Percentiles rank a stretch among this genome's conserved stretches.
Evolutionary conservation across 2,888 invertebrate genomes (phyloP).

Genomic region (Marronus borbonicus): DNA sequence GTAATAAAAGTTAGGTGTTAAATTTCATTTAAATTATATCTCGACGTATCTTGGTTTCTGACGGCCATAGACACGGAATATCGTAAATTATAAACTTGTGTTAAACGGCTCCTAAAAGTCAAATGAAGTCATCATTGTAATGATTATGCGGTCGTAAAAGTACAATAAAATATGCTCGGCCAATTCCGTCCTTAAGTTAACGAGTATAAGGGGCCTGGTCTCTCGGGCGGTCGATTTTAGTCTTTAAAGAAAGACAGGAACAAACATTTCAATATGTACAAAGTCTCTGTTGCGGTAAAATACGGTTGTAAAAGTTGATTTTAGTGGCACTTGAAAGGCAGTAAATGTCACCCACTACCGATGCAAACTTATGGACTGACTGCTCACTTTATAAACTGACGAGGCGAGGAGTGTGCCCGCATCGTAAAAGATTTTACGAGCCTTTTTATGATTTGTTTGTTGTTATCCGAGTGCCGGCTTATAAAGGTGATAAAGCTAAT

Average conservation of each 20-base stretch:
- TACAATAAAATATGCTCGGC: conserved; percentile 66
- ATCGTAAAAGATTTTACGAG: conserved; percentile 63
- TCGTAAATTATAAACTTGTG: conserved; percentile 52
- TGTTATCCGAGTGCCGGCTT: conserved; percentile 51
- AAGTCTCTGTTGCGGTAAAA: conserved; percentile 60
- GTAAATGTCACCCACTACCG: conserved; percentile 73
- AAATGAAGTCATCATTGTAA: conserved; percentile 67
- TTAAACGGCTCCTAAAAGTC: conserved; percentile 59
- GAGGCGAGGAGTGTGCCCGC: conserved; percentile 59
- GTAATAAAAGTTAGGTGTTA: conserved; percentile 50
- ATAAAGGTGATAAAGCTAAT: conserved; percentile 48
- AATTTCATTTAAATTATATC: conserved; percentile 48
- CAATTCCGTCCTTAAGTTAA: conserved; percentile 62
- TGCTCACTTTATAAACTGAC: conserved; percentile 64
- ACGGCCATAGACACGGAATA: conserved; percentile 51
- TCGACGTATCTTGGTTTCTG: conserved; percentile 38
- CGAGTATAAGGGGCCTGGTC: conserved; percentile 52
- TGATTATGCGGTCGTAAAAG: conserved; percentile 69
- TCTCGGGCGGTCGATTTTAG: conserved; percentile 46
- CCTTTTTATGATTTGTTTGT: conserved; percentile 59
- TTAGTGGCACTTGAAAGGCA: conserved; percentile 75
- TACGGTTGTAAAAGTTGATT: conserved; percentile 73
- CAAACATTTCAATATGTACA: conserved; percentile 61
- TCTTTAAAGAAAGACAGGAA: conserved; percentile 50
- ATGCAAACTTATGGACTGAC: conserved; percentile 64